These are phyloP conservation scores for Ceratitis capitata DNA, from an alignment of 1,140 invertebrate genomes.

Conservation along the genomic window DNA sequence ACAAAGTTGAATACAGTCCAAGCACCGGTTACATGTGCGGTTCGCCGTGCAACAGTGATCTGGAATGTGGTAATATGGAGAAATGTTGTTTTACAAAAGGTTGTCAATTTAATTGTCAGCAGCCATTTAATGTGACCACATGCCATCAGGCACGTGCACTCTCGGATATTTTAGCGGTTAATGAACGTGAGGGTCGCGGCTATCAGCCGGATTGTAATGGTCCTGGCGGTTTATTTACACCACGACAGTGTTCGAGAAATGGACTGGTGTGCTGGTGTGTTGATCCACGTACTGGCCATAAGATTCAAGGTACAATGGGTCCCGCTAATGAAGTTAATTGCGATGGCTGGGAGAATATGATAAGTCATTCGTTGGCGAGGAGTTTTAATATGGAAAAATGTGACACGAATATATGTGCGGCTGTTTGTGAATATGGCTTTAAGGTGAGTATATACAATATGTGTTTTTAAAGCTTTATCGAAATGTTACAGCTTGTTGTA, in stretches of 20 bases:
- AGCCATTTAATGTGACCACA: constrained; percentile 76
- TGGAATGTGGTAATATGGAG: constrained; percentile 81
- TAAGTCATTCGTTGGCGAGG: constrained; percentile 63
- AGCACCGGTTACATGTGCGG: constrained; percentile 69
- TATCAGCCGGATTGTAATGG: constrained; percentile 83
- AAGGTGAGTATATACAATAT: constrained; percentile 62
- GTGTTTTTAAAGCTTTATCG: not conserved
- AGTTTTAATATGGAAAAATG: constrained; percentile 67
- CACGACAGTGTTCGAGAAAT: constrained; percentile 82
- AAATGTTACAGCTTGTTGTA: not conserved
- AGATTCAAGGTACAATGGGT: constrained; percentile 81
- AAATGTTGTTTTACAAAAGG: constrained; percentile 81
- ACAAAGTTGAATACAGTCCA: constrained; percentile 62
- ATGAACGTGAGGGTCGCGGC: constrained; percentile 80
- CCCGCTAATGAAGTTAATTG: constrained; percentile 77
- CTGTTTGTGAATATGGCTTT: constrained; percentile 86
- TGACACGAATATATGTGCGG: constrained; percentile 75
- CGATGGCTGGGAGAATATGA: constrained; percentile 63
- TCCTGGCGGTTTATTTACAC: constrained; percentile 74
- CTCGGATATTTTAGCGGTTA: constrained; percentile 79
- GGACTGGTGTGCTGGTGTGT: constrained; percentile 89
- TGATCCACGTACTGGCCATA: constrained; percentile 75
- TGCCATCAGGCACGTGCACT: constrained; percentile 81
- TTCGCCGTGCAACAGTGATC: constrained; percentile 75
- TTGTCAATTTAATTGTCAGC: constrained; percentile 75